phyloP scores from a whole-genome alignment of 2,797 vertebrate species.

The Bovichtus variegatus region DNA sequence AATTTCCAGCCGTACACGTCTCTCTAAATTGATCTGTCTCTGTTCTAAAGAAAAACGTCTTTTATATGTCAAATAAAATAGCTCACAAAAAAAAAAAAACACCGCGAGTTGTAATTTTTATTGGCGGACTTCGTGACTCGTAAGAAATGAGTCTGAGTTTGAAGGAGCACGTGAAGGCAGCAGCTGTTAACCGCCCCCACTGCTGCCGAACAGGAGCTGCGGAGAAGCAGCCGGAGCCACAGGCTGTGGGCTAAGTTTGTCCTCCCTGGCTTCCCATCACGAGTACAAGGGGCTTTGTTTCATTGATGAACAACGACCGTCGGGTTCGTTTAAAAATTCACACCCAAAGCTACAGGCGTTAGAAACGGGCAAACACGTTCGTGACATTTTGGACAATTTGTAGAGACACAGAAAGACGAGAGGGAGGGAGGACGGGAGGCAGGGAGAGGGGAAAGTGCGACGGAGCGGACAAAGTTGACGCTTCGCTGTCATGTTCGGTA shows the following conservation, averaged over 20 bases:
- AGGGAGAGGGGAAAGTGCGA: constrained; percentile 6
- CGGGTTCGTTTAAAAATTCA: neutral
- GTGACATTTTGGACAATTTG: constrained; percentile 27
- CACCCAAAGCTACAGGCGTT: neutral
- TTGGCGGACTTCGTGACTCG: neutral
- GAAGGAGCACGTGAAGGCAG: constrained; percentile 63
- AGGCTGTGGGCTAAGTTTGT: constrained; percentile 76
- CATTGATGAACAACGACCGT: constrained; percentile 40
- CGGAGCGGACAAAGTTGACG: constrained; percentile 50
- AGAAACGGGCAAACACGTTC: neutral
- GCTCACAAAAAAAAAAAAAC: no score
- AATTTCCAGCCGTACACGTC: neutral
- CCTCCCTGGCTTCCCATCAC: constrained; percentile 70
- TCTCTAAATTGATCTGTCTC: rapidly evolving
- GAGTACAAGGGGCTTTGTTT: constrained; percentile 67
- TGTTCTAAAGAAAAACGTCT: no score
- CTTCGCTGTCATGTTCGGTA: constrained; percentile 55
- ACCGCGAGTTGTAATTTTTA: no score
- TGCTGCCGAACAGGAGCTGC: constrained; percentile 53
- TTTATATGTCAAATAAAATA: neutral
- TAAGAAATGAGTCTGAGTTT: neutral
- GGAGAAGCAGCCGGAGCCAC: constrained; percentile 50
- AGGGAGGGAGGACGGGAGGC: no score
- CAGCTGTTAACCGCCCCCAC: constrained; percentile 55
- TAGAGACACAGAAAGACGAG: neutral